These are phyloP conservation scores for Triplophysa dalaica DNA, from an alignment of 2,113 vertebrate genomes.

Conservation along the genomic window DNA sequence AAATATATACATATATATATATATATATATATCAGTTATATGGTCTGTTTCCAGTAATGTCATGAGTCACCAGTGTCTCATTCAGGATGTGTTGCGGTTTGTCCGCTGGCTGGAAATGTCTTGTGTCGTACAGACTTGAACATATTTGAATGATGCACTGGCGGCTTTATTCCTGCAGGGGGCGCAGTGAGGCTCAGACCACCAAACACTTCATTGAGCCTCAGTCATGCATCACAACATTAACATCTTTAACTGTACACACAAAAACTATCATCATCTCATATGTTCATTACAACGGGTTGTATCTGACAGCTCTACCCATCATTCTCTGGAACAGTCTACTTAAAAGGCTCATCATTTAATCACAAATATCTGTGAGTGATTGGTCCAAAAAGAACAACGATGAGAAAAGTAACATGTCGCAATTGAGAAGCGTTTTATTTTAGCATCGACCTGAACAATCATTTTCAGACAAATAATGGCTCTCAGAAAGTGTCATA, in stretches of 20 bases:
- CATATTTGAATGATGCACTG: not conserved
- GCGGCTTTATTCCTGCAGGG: not conserved
- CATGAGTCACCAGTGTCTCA: slow-evolving; percentile 20
- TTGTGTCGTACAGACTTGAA: not conserved
- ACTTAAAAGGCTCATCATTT: not conserved
- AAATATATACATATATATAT: not conserved
- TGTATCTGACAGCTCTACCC: not conserved
- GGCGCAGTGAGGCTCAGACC: not conserved
- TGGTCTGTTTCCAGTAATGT: slow-evolving; percentile 25
- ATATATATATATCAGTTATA: not conserved
- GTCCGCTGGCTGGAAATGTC: not conserved
- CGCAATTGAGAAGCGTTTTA: not conserved
- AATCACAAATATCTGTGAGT: not conserved
- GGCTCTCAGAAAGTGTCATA: too few relatives aligned
- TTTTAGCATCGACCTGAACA: not conserved
- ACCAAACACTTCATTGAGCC: not conserved
- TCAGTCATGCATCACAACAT: not conserved
- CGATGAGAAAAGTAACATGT: not conserved
- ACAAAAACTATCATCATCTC: not conserved
- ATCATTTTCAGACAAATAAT: not conserved
- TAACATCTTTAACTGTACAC: not conserved
- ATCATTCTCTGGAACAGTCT: not conserved
- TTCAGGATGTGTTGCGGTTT: slow-evolving; percentile 24
- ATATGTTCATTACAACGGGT: not conserved
- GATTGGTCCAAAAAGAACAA: not conserved